These are phyloP conservation scores for Proteles cristata DNA, from an alignment of 2,113 vertebrate genomes.

Conservation along the genomic window DNA sequence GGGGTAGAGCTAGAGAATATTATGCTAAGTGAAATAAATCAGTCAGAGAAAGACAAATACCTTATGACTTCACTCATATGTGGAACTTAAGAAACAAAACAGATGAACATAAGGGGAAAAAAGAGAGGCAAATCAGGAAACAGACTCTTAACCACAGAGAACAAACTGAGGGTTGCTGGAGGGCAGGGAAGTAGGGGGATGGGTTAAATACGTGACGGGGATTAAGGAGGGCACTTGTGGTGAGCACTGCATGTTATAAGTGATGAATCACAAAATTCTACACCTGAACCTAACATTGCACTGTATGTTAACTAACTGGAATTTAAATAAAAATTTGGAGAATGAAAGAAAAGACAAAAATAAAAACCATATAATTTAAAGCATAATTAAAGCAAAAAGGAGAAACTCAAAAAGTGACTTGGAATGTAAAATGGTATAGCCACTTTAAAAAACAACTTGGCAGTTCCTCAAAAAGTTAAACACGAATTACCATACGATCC, in stretches of 20 bases:
- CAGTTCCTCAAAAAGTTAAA: constrained; percentile 17
- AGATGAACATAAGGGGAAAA: background rate
- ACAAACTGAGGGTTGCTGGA: background rate
- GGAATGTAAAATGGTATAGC: background rate
- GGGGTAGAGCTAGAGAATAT: background rate
- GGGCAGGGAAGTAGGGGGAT: background rate
- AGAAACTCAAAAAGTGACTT: constrained; percentile 19
- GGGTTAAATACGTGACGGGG: background rate
- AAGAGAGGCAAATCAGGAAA: background rate
- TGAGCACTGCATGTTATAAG: background rate
- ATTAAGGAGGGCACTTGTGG: background rate
- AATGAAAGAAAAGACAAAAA: background rate
- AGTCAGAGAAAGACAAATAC: background rate
- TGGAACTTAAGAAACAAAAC: background rate
- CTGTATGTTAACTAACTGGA: background rate
- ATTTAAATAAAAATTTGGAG: background rate
- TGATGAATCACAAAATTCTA: background rate
- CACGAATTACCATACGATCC: background rate
- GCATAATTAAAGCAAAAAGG: constrained; percentile 39
- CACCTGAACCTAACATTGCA: background rate
- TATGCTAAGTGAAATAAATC: background rate
- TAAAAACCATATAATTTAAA: constrained; percentile 30
- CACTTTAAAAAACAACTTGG: background rate
- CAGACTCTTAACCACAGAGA: background rate
- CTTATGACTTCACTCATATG: background rate